Conservation (phyloP, 2,113 vertebrate genomes). For the Rhabdomys dilectus region DNA sequence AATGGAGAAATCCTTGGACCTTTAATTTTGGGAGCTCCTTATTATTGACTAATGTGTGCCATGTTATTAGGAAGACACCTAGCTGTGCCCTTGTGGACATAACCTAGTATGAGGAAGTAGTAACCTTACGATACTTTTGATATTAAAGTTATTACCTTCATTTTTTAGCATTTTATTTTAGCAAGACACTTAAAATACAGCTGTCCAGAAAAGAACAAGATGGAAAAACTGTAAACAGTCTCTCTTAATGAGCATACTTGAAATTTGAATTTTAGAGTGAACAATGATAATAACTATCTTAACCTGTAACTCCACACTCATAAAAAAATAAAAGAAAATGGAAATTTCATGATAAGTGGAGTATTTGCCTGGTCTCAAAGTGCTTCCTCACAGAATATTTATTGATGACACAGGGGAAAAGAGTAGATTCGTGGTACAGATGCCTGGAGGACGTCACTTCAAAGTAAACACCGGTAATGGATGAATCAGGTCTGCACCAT, state of each 20-base stretch:
- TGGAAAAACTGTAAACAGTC: not conserved
- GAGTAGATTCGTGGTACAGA: not conserved
- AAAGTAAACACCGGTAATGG: not conserved
- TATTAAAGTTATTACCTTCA: not conserved
- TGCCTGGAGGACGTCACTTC: not conserved
- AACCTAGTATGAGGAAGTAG: not conserved
- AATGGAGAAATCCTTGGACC: not conserved
- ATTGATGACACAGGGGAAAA: not conserved
- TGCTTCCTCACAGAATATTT: not conserved
- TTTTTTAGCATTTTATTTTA: conserved; percentile 31
- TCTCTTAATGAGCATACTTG: not conserved
- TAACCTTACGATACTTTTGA: not conserved
- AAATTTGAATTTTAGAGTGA: conserved; percentile 40
- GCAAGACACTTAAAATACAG: conserved; percentile 28
- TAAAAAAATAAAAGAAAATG: conserved; percentile 26
- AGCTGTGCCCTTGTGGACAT: not conserved
- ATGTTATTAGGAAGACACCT: not conserved
- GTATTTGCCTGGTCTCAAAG: not conserved
- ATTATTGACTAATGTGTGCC: not conserved
- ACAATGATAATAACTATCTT: conserved; percentile 35
- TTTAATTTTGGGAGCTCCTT: not conserved
- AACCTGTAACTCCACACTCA: not conserved
- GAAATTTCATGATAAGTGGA: conserved; percentile 5
- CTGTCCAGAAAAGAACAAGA: not conserved
- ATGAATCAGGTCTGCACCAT: not conserved